Conservation (phyloP, 2,888 invertebrate species). For the Entomobrya proxima region DNA sequence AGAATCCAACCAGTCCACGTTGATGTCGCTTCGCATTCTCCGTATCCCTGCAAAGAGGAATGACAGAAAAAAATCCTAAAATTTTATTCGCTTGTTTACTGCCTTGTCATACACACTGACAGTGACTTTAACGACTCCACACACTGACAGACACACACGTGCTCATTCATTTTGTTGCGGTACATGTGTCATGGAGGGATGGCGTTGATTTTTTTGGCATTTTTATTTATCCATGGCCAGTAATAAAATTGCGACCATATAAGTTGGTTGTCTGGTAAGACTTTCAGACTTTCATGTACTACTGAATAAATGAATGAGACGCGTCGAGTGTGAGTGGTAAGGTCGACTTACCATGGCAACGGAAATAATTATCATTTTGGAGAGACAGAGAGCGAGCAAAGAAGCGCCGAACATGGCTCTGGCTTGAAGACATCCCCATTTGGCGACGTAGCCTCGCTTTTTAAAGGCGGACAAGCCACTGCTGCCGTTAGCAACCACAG, state of each 20-base stretch:
- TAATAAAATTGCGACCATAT: constrained; percentile 13
- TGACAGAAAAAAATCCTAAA: constrained; percentile 42
- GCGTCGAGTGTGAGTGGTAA: background rate
- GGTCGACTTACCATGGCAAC: constrained; percentile 74
- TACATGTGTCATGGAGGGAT: background rate
- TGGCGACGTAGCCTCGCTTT: constrained; percentile 75
- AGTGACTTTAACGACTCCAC: constrained; percentile 60
- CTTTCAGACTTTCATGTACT: background rate
- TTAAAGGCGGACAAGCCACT: constrained; percentile 74
- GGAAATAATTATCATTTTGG: constrained; percentile 76
- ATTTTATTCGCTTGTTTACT: constrained; percentile 66
- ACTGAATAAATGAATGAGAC: background rate
- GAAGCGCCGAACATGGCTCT: constrained; percentile 76
- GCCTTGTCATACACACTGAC: constrained; percentile 59
- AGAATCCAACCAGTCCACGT: constrained; percentile 76
- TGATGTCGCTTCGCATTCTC: constrained; percentile 75
- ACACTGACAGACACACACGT: too few relatives aligned
- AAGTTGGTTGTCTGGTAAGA: background rate
- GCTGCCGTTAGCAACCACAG: constrained; percentile 71
- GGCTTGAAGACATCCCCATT: constrained; percentile 76
- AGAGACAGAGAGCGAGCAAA: constrained; percentile 75
- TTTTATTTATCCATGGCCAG: background rate
- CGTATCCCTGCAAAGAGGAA: constrained; percentile 71
- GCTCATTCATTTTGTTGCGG: constrained; percentile 42
- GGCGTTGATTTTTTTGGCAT: background rate